Conservation (phyloP, 1,140 invertebrate genomes). For the Ectropis grisescens region DNA sequence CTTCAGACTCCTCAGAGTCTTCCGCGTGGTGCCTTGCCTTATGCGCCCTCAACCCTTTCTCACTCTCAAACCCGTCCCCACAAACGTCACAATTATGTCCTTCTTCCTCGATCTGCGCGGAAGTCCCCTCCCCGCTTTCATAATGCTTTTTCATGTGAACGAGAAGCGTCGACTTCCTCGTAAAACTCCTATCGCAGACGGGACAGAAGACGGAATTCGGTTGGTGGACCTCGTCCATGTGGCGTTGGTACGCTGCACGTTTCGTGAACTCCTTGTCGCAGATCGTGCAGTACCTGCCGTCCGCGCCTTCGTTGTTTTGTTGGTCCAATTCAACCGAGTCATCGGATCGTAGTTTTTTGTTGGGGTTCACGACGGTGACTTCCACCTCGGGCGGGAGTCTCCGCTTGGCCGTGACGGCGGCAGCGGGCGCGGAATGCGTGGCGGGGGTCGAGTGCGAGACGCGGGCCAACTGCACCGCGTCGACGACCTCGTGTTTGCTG, state of each 20-base stretch:
- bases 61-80: conserved; percentile 35
- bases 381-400: conserved; percentile 64
- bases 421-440: neutral
- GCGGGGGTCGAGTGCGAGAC: conserved; percentile 22
- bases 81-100: conserved; percentile 39
- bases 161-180: conserved; percentile 61
- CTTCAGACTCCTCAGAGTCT: conserved; percentile 44
- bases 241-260: conserved; percentile 65
- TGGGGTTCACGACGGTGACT: conserved; percentile 62
- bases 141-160: conserved; percentile 71
- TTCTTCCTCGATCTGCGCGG: conserved; percentile 28
- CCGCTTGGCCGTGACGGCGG: conserved; percentile 30
- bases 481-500: conserved; percentile 61
- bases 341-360: conserved; percentile 59
- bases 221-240: conserved; percentile 70
- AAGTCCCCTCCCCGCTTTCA: conserved; percentile 43
- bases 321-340: conserved; percentile 49
- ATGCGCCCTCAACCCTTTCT: conserved; percentile 28
- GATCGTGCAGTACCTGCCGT: conserved; percentile 71
- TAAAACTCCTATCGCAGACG: conserved; percentile 71
- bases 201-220: conserved; percentile 59
- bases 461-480: conserved; percentile 32
- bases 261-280: conserved; percentile 73
- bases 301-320: conserved; percentile 26
- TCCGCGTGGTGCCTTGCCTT: conserved; percentile 35